Evolutionary conservation across 2,888 invertebrate genomes (phyloP), one percentile per base, ranked within the genome.

Genomic region (Caenorhabditis sp.): DNA sequence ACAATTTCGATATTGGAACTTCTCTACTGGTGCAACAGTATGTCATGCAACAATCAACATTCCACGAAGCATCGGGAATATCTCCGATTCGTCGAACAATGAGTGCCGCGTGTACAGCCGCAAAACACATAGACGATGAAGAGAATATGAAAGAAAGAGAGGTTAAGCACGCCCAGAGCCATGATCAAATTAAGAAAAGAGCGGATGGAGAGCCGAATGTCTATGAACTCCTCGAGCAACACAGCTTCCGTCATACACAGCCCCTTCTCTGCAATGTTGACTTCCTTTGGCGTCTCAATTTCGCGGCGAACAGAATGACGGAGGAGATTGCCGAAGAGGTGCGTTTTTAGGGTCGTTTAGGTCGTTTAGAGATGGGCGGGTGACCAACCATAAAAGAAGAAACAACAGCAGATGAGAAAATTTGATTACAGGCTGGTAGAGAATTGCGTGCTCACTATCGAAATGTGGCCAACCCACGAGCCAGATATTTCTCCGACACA

Each of bases 261-360:
- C 74, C 80, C 24, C 86, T 88, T 19, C 84, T 90, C 26, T 86
- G 86, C 74, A 88, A 90, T 74, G 87, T 90, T 22, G 90, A 90
- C 73, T 90, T 91, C 80, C 82, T 90, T 28, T 89, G 89, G 64
- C 88, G 89, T 51, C 83, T 91, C 63, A 91, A 91, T 81, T 91
- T 91, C 84, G 89, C 87, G 8, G 91, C 90, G 12, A 88, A 90
- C 63, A 70, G 91, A 76, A 80, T 91, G 66, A 90, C 90, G 1
- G 91, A 91, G 77, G 80, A 88, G 44, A 90, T 91, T 77, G 91
- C 90, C 44, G 91, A 91, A 75, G 85, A 85, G 73, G 87, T 68
- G 61, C n/a, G 80, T 74, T 47, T 47, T 47, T 47, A 1, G 16
- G 14, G 24, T 44, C n/a, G n/a, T 51, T 54, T 38, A 5, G 41